Percentiles rank a stretch among this genome's conserved stretches.
These are phyloP conservation scores for Coilia nasus DNA, from an alignment of 2,797 vertebrate species.

Conservation along the genomic window DNA sequence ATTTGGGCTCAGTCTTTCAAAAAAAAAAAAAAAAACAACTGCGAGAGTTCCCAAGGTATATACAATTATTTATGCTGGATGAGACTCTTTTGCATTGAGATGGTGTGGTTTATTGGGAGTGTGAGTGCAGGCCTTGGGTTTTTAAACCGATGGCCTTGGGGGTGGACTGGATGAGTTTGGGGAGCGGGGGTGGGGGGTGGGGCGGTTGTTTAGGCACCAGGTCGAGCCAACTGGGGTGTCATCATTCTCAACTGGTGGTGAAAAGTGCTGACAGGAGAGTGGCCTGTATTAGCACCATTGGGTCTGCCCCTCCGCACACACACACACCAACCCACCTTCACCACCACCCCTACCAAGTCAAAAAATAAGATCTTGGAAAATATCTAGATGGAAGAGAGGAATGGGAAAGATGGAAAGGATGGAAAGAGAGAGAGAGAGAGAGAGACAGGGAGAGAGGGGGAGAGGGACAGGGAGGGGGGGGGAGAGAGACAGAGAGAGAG, in stretches of 20 bases:
- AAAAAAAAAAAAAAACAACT: background rate
- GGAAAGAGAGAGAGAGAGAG: background rate
- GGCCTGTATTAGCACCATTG: background rate
- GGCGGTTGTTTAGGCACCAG: background rate
- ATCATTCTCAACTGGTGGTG: background rate
- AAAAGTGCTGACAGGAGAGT: background rate
- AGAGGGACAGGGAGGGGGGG: background rate
- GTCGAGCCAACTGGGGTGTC: background rate
- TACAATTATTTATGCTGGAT: background rate
- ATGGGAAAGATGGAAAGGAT: too few species aligned
- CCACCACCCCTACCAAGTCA: too few species aligned
- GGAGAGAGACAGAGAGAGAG: background rate
- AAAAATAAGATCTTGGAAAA: background rate
- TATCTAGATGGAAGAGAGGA: background rate
- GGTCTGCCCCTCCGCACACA: too few species aligned
- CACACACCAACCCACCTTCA: background rate
- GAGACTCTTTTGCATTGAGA: too few species aligned
- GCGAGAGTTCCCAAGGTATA: background rate
- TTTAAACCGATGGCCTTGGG: too few species aligned
- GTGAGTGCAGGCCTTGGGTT: too few species aligned
- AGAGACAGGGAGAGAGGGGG: background rate
- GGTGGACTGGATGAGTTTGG: background rate
- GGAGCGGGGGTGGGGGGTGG: background rate
- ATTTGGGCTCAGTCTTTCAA: background rate
- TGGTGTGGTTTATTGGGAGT: too few species aligned